phyloP scores from a whole-genome alignment of 2,888 invertebrate genomes.

The Hypomecis atomaria region DNA sequence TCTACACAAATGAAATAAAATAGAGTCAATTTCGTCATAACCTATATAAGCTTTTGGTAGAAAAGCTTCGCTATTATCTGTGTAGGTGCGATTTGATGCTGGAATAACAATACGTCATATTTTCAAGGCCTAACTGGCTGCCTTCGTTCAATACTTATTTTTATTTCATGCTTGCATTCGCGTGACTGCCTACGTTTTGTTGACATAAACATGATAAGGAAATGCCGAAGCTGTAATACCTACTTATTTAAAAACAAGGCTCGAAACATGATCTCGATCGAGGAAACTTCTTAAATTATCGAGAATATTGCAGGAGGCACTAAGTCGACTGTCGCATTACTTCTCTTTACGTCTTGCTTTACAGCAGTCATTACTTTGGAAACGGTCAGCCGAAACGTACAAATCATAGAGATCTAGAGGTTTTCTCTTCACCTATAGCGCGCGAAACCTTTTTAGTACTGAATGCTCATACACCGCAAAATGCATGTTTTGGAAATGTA shows the following conservation, averaged over 20 bases:
- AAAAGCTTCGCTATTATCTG: neutral
- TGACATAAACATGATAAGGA: slow-evolving; percentile 55
- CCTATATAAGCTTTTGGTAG: neutral
- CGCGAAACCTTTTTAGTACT: no score
- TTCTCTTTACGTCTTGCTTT: slow-evolving; percentile 49
- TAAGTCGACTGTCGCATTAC: slow-evolving; percentile 51
- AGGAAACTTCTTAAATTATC: slow-evolving; percentile 57
- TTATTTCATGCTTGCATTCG: slow-evolving; percentile 33
- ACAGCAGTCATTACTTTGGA: slow-evolving; percentile 54
- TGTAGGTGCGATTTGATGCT: neutral
- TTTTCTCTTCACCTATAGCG: no score
- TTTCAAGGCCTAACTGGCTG: slow-evolving; percentile 9
- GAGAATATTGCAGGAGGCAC: slow-evolving; percentile 52
- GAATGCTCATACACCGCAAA: no score
- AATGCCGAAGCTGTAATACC: slow-evolving; percentile 49
- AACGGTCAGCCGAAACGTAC: slow-evolving; percentile 44
- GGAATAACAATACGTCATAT: neutral
- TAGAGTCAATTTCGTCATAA: no score
- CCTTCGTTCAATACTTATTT: slow-evolving; percentile 38
- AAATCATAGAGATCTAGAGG: no score
- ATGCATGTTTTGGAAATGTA: no score
- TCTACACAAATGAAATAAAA: no score
- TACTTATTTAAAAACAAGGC: slow-evolving; percentile 49
- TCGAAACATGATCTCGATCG: slow-evolving; percentile 59
- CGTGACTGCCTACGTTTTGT: slow-evolving; percentile 40